Conservation (phyloP, 2,797 vertebrate genomes). For the Varecia variegata region DNA sequence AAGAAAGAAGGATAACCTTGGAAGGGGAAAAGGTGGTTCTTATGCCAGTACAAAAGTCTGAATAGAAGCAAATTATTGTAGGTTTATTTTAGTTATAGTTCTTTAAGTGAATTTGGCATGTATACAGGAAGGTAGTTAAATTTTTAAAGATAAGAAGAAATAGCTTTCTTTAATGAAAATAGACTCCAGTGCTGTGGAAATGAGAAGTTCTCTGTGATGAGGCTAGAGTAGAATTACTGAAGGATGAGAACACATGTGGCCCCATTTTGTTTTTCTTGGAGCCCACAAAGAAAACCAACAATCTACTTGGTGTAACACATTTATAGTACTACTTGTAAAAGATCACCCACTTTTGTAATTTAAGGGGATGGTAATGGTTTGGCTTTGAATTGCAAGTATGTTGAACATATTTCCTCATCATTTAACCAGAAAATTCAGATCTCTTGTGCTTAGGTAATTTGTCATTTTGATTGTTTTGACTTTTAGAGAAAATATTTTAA, state of each 20-base stretch:
- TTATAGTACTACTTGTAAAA: not conserved
- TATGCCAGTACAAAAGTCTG: not conserved
- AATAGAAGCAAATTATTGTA: not conserved
- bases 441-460: not conserved
- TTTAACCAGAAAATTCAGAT: not conserved
- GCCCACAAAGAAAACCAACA: not conserved
- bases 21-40: not conserved
- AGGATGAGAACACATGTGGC: not conserved
- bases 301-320: not conserved
- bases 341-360: not conserved
- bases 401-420: not conserved
- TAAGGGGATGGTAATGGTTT: not conserved
- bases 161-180: slow-evolving; percentile 56
- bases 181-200: not conserved
- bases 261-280: slow-evolving; percentile 31
- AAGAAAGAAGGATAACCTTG: not conserved
- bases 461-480: slow-evolving; percentile 13
- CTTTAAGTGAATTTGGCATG: not conserved
- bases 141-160: slow-evolving; percentile 39
- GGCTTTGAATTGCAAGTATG: not conserved
- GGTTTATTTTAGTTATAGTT: slow-evolving; percentile 4
- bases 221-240: slow-evolving; percentile 29
- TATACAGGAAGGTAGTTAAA: not conserved
- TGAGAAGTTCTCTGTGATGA: not conserved
- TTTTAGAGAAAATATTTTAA: slow-evolving; percentile 15